Evolutionary conservation across 2,888 invertebrate genomes (phyloP), one percentile per base, ranked within the genome.

Genomic region (Drosophila nr. fundita): DNA sequence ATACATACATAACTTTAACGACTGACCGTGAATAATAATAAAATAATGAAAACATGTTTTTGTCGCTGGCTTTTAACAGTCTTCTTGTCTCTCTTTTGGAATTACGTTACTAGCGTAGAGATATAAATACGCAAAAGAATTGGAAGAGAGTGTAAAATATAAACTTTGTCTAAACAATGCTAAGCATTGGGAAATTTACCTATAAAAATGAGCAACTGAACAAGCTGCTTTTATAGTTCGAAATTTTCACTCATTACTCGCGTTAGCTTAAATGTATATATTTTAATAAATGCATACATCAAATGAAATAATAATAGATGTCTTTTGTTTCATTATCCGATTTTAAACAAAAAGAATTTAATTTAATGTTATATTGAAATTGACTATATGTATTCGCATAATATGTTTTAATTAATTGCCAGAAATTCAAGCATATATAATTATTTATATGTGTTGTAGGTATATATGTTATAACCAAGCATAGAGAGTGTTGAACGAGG

Each of bases 31-130:
- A 58, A 58, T 24, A 45, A 45, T 15, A 61, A 71, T 32, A 40
- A 61, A 52, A 11, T 24, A 4, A 45, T 42, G 27, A 36, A 65
- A 75, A 75, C 69, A 42, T 4, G 62, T 73, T 73, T 72, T 27
- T 45, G 34, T 57, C 36, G 6, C 15, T 18, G 2, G 21, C 49
- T 49, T 60, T 18, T 32, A 10, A 15, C 15, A 32, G 32, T 34
- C 15, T 61, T 69, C 58, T 65, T 69, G 48, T 64, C 52, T 34
- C 8, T 15, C 4, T 34, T 24, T 32, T 15, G 21, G 15, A 45
- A 45, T 4, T 21, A 13, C 11, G 6, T 13, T 42, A 42, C 21
- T 42, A 11, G 11, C 11, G 13, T 42, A 42, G 11, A 42, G 11
- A 42, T 13, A 13, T 5, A 21, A 42, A 11, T 21, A 21, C 42